These are phyloP conservation scores for Hozukius guyotensis DNA, from an alignment of 2,797 vertebrate genomes.

Conservation along the genomic window DNA sequence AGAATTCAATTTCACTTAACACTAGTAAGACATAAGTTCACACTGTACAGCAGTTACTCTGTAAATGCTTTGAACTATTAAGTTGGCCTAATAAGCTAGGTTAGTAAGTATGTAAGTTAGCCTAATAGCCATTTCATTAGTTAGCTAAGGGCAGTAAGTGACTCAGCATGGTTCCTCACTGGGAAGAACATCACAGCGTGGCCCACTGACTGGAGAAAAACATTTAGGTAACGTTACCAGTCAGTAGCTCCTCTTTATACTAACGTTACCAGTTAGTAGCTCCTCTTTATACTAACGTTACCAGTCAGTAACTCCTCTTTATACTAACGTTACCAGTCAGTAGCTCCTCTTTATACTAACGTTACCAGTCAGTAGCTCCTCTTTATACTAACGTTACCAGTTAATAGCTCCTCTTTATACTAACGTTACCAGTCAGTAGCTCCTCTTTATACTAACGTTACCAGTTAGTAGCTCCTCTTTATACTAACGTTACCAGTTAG, in stretches of 20 bases:
- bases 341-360: no score
- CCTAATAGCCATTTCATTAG: not conserved
- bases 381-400: accelerated
- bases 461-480: no score
- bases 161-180: not conserved
- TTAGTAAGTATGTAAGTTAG: not conserved
- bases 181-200: not conserved
- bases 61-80: not conserved
- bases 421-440: no score
- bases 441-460: no score
- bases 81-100: not conserved
- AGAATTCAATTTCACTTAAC: not conserved
- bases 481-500: no score
- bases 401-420: no score
- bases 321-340: no score
- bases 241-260: no score
- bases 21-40: not conserved
- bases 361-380: no score
- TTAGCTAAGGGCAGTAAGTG: not conserved
- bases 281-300: not conserved
- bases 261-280: no score
- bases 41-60: not conserved
- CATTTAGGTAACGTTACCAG: not conserved
- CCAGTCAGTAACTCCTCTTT: no score
- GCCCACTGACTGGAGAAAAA: not conserved